Evolutionary conservation across 2,113 vertebrate genomes (phyloP).

Genomic region (Puma concolor): DNA sequence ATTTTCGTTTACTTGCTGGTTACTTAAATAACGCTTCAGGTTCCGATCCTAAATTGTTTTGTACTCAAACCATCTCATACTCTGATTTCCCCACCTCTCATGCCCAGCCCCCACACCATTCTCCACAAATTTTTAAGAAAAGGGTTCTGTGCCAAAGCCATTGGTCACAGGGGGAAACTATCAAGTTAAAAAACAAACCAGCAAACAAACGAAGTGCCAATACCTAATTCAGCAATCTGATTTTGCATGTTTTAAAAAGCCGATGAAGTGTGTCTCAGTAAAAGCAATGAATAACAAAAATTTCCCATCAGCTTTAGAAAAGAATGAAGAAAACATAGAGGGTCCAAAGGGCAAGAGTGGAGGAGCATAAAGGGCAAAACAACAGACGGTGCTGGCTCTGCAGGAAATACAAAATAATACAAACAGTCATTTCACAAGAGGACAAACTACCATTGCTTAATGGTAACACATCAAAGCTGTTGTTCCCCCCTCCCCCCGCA

Average conservation of each 20-base stretch:
- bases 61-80: background rate
- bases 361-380: background rate
- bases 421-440: background rate
- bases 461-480: background rate
- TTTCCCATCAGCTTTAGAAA: background rate
- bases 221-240: background rate
- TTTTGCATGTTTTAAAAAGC: background rate
- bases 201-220: background rate
- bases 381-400: background rate
- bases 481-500: background rate
- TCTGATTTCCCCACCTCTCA: background rate
- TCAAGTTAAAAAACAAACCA: background rate
- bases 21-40: background rate
- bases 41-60: background rate
- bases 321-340: background rate
- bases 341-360: background rate
- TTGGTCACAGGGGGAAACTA: background rate
- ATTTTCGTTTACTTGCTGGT: background rate
- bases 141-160: background rate
- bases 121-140: background rate
- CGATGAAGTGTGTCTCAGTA: conserved; percentile 1
- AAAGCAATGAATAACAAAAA: conserved; percentile 36
- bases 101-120: background rate
- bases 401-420: background rate
- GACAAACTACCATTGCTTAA: conserved; percentile 3